A percentile compares a stretch with the other conserved stretches of the same genome.
phyloP scores from a whole-genome alignment of 2,797 vertebrate species.

The Schizothorax lantsangensis region DNA sequence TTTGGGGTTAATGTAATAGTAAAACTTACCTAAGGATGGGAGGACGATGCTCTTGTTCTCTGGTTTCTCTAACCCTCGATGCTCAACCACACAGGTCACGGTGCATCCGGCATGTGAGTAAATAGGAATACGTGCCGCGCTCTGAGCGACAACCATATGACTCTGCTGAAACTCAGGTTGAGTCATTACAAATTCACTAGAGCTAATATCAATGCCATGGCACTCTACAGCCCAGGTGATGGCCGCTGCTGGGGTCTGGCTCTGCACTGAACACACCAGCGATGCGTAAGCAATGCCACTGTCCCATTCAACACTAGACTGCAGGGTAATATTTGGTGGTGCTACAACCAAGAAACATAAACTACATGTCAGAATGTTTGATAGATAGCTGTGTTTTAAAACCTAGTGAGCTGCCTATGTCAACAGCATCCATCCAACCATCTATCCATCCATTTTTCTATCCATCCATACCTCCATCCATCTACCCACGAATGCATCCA shows the following conservation, averaged over 20 bases:
- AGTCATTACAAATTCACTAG: conserved; percentile 31
- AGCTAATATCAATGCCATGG: conserved; percentile 32
- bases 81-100: conserved; percentile 72
- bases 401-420: background rate
- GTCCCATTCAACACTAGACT: conserved; percentile 65
- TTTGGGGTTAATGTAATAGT: conserved; percentile 18
- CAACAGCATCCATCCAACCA: background rate
- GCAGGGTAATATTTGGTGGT: conserved; percentile 67
- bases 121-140: conserved; percentile 66
- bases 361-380: background rate
- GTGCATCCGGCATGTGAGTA: conserved; percentile 69
- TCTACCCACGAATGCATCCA: background rate
- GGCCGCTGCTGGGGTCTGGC: conserved; percentile 60
- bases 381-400: background rate
- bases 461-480: background rate
- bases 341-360: conserved; percentile 59
- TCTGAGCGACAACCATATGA: conserved; percentile 55
- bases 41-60: conserved; percentile 66
- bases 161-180: conserved; percentile 49
- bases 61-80: conserved; percentile 64
- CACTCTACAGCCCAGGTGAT: conserved; percentile 69
- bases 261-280: conserved; percentile 70
- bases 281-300: conserved; percentile 56
- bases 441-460: background rate
- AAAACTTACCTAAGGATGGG: conserved; percentile 65